Conservation (phyloP, 2,888 invertebrate species). For the Sarcophaga rosellei region DNA sequence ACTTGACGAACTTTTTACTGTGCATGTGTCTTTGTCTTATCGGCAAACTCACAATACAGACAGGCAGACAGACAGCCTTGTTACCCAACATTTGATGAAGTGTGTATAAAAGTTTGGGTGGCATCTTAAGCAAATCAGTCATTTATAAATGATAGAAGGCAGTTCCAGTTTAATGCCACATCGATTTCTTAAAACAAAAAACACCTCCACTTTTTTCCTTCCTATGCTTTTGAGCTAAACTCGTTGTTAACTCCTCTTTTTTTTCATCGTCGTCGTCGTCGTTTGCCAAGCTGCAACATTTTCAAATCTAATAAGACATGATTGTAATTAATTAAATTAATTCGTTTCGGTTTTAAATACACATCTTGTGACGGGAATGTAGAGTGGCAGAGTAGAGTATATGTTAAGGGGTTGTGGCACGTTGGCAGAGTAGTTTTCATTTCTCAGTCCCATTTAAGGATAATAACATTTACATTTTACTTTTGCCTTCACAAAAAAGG, state of each 20-base stretch:
- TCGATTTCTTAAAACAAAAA: constrained; percentile 49
- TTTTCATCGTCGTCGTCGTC: background rate
- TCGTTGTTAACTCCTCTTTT: background rate
- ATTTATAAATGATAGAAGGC: constrained; percentile 80
- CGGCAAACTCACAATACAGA: background rate
- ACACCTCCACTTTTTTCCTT: constrained; percentile 45
- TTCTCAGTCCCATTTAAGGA: constrained; percentile 62
- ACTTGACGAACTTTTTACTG: constrained; percentile 64
- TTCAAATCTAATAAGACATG: constrained; percentile 80
- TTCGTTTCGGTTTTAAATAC: constrained; percentile 81
- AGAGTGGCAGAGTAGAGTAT: constrained; percentile 59
- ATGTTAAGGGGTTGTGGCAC: background rate
- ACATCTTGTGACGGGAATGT: constrained; percentile 71
- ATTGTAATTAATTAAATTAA: constrained; percentile 82
- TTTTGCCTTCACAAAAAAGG: constrained; percentile 20
- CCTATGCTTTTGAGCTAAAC: constrained; percentile 26
- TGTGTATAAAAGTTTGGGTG: constrained; percentile 34
- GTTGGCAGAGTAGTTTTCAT: background rate
- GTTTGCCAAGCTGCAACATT: constrained; percentile 55
- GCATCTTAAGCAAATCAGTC: constrained; percentile 79
- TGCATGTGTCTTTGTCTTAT: background rate
- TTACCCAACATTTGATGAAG: background rate
- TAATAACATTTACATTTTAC: constrained; percentile 58
- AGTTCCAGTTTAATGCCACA: constrained; percentile 67
- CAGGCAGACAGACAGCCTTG: background rate